phyloP scores from a whole-genome alignment of 1,140 invertebrate genomes.

The Trichomalopsis sarcophagae region DNA sequence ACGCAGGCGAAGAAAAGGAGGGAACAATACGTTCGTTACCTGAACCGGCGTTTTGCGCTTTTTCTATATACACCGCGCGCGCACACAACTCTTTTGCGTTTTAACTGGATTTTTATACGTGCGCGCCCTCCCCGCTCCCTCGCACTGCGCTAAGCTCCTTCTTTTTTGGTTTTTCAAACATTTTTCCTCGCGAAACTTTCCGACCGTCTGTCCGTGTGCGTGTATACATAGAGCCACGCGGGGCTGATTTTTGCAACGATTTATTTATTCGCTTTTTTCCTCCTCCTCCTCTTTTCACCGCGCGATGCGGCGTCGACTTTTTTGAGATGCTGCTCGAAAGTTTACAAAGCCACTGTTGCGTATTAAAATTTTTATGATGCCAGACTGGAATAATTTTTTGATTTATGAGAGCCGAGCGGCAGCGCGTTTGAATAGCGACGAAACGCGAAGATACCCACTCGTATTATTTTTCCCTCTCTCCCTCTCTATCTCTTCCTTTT shows the following conservation, averaged over 20 bases:
- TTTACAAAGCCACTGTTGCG: constrained; percentile 19
- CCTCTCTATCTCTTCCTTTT: background rate
- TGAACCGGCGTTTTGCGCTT: constrained; percentile 5
- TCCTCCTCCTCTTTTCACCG: background rate
- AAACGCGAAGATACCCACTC: background rate
- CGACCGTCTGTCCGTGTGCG: background rate
- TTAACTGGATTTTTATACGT: constrained; percentile 30
- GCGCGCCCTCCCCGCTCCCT: background rate
- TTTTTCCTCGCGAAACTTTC: background rate
- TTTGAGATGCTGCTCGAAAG: constrained; percentile 9
- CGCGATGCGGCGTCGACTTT: background rate
- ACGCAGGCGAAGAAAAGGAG: constrained; percentile 30
- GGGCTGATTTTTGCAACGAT: constrained; percentile 6
- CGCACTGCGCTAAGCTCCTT: background rate
- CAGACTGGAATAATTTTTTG: constrained; percentile 14
- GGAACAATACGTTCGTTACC: constrained; percentile 37
- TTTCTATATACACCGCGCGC: background rate
- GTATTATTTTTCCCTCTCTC: background rate
- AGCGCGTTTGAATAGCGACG: background rate
- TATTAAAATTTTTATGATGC: constrained; percentile 18
- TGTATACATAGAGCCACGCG: background rate
- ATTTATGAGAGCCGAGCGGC: background rate
- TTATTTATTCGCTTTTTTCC: background rate
- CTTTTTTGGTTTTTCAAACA: constrained; percentile 17
- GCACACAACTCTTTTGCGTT: background rate